Evolutionary conservation across 2,113 vertebrate genomes (phyloP), one percentile per base, ranked within the genome.

Genomic region (Corydoras maculifer): DNA sequence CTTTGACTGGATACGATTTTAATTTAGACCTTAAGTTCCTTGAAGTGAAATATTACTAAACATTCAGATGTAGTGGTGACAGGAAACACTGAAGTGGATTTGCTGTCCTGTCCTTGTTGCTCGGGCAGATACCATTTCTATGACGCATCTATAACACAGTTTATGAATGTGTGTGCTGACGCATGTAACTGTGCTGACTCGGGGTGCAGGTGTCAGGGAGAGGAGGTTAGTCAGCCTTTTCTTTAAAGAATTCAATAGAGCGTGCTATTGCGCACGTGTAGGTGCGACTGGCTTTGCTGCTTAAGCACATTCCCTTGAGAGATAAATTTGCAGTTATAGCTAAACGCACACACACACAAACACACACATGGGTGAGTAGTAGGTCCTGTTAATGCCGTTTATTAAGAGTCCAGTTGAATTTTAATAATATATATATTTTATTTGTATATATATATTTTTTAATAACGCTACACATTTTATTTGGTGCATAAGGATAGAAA

Each of bases 151-250:
- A 13, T 57, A 15, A 18, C 13, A 51, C 55, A 8, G 2, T 49
- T 59, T 12, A 50, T 14, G 30, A 51, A 59, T 6, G 13, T 31
- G 66, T 51, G 54, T 11, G 59, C 57, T 50, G 10, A 32, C 18
- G 31, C 54, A 12, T 58, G n/a, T 48, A n/a, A 32, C 8, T 13
- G 35, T 68, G 70, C 69, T 62, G 62, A 64, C 50, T 58, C 43
- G 8, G 54, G 14, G 6, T 43, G 63, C 68, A 69, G 72, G 65
- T 77, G 60, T 76, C 64, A 61, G 68, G 68, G 68, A 71, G 60
- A 9, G 48, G 29, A 64, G 50, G 61, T 72, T 65, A 65, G 61
- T 82, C 75, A 82, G 68, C 50, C 9, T 73, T 79, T 80, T 55
- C 76, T 6, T 0, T 5, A 8, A 15, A 10, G 13, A 31, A 58